Evolutionary conservation across 1,140 invertebrate species (phyloP).

Genomic region (Drosophila pectinifera): DNA sequence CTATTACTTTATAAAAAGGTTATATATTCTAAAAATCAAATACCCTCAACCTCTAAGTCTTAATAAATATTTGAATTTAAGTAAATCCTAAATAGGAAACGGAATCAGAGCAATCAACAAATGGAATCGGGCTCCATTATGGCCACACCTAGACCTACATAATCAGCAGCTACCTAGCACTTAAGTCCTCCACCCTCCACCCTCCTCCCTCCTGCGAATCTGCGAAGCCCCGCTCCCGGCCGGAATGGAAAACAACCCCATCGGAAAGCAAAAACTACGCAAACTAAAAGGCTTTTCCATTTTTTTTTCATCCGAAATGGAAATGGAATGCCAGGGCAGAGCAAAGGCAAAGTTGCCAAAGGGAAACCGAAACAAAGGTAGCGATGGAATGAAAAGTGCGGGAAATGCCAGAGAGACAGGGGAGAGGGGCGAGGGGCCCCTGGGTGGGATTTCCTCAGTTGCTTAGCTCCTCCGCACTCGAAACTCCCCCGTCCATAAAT

Average conservation of each 20-base stretch:
- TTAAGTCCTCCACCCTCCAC: conserved; percentile 17
- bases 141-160: conserved; percentile 69
- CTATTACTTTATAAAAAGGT: too few relatives aligned
- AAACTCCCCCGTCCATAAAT: conserved; percentile 53
- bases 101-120: conserved; percentile 46
- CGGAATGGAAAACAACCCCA: conserved; percentile 35
- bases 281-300: conserved; percentile 57
- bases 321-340: conserved; percentile 57
- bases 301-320: conserved; percentile 33
- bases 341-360: conserved; percentile 60
- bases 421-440: background rate
- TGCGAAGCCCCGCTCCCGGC: background rate
- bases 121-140: conserved; percentile 31
- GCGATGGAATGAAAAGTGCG: conserved; percentile 48
- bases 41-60: background rate
- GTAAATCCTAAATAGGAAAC: conserved; percentile 1
- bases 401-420: conserved; percentile 27
- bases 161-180: conserved; percentile 39
- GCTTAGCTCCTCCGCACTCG: background rate
- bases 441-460: conserved; percentile 24
- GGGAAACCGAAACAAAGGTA: conserved; percentile 61
- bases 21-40: too few relatives aligned
- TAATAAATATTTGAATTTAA: background rate
- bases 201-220: background rate
- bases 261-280: conserved; percentile 49